Conservation (phyloP, 1,140 invertebrate species). For the Solenopsis invicta region DNA sequence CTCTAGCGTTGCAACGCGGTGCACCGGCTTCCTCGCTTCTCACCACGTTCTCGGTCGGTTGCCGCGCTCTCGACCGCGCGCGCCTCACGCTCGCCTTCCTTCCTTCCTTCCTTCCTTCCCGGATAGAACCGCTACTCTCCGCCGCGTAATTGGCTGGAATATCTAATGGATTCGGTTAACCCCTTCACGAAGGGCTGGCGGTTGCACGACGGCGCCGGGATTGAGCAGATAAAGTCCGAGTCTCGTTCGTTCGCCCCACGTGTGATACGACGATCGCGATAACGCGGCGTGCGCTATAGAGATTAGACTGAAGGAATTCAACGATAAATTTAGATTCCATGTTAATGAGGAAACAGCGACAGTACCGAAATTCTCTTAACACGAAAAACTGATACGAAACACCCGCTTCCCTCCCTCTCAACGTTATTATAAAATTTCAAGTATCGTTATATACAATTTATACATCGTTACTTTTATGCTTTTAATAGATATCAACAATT, state of each 20-base stretch:
- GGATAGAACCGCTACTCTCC: slow-evolving; percentile 51
- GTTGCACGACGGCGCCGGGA: slow-evolving; percentile 19
- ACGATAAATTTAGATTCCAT: slow-evolving; percentile 56
- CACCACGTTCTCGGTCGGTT: slow-evolving; percentile 13
- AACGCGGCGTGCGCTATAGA: slow-evolving; percentile 25
- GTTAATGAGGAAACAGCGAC: slow-evolving; percentile 11
- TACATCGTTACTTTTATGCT: not conserved
- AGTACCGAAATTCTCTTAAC: not conserved
- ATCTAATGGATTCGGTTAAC: slow-evolving; percentile 67
- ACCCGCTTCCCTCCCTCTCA: no score
- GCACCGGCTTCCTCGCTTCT: slow-evolving; percentile 19
- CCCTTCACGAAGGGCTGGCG: slow-evolving; percentile 36
- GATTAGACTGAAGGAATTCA: slow-evolving; percentile 47
- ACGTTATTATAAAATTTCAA: no score
- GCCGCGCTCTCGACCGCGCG: slow-evolving; percentile 19
- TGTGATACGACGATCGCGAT: slow-evolving; percentile 43
- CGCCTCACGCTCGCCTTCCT: slow-evolving; percentile 25
- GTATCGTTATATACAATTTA: no score
- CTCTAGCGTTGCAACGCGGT: slow-evolving; percentile 34
- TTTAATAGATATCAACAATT: not conserved
- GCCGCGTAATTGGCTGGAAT: slow-evolving; percentile 66
- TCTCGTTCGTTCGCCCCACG: slow-evolving; percentile 23
- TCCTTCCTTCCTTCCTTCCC: slow-evolving; percentile 43
- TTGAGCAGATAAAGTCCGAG: slow-evolving; percentile 53
- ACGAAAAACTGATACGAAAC: no score